Evolutionary conservation across 2,888 invertebrate genomes (phyloP), one percentile per base, ranked within the genome.

Genomic region (Acanthacorydalis orientalis): DNA sequence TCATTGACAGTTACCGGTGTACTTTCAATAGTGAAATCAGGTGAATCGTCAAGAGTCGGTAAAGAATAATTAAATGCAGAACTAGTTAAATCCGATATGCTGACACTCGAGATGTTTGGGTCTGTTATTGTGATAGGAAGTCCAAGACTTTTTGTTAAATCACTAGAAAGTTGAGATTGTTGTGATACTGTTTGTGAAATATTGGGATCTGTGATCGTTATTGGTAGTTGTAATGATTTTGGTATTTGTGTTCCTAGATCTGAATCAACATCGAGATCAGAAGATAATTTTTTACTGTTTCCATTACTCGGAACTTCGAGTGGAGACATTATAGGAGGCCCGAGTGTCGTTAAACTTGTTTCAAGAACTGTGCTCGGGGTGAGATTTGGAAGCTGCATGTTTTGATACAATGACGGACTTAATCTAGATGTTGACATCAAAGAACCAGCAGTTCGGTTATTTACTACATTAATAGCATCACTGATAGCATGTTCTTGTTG

Each of bases 311-410:
- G 83, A 23, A 80, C 73, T 62, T 86, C 86, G 31, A 82, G 64
- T 0, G 86, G 80, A 1, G 86, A 82, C 87, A 87, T 87, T 46
- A 87, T 87, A 0, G 87, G 79, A 2, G 78, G 83, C 62, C 80
- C 83, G 58, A 84, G 75, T 12, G 85, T 68, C 10, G 80, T 75
- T 4, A 82, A 70, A 54, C 82, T 85, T 0, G 86, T 86, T 62
- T 85, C 86, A 4, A 79, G 74, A 0, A 84, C 82, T 52, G 77
- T 73, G 49, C 78, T 64, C 31, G 70, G 68, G 48, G 68, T 68
- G 56, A 72, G 67, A 42, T 47, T 63, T 63, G 74, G 64, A 56
- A 72, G 60, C 48, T 73, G 59, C 55, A 74, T 64, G 64, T 70
- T 65, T 51, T 77, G 68, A 63, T 76, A 68, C 14, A 80, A 66